Conservation (phyloP, 2,113 vertebrate species). For the Tapirus terrestris region DNA sequence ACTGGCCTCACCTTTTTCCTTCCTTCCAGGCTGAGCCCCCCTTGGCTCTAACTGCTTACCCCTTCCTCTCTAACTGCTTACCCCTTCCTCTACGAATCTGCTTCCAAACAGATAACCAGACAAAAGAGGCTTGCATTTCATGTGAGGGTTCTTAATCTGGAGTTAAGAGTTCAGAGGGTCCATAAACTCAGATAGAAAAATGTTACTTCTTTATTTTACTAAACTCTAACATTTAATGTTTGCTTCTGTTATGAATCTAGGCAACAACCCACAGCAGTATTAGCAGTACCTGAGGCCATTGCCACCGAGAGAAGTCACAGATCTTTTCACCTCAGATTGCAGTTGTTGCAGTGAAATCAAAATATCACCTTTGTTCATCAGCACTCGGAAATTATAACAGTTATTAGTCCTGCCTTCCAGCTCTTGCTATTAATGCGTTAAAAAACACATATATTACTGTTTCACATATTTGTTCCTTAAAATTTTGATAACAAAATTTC, state of each 20-base stretch:
- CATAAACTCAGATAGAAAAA: constrained; percentile 43
- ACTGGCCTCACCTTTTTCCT: background rate
- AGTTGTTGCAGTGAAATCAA: background rate
- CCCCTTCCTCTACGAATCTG: background rate
- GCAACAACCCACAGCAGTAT: background rate
- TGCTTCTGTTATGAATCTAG: constrained; percentile 18
- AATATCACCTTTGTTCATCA: background rate
- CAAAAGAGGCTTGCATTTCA: background rate
- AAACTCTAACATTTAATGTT: background rate
- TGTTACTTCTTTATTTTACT: constrained; percentile 5
- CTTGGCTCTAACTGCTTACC: background rate
- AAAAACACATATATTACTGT: background rate
- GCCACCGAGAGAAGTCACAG: background rate
- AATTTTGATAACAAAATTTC: constrained; percentile 11
- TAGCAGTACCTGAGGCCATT: background rate
- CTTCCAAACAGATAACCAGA: background rate
- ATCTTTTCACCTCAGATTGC: background rate
- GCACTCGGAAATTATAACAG: background rate
- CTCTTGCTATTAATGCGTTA: constrained; percentile 16
- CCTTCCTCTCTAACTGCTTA: background rate
- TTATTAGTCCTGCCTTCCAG: background rate
- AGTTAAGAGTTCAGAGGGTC: background rate
- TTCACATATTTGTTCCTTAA: constrained; percentile 19
- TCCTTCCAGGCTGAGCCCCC: background rate
- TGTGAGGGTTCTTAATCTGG: background rate